These are phyloP conservation scores for Spongilla lacustris DNA, from an alignment of 37 sponge, comb jelly and placozoan genomes.

Conservation along the genomic window DNA sequence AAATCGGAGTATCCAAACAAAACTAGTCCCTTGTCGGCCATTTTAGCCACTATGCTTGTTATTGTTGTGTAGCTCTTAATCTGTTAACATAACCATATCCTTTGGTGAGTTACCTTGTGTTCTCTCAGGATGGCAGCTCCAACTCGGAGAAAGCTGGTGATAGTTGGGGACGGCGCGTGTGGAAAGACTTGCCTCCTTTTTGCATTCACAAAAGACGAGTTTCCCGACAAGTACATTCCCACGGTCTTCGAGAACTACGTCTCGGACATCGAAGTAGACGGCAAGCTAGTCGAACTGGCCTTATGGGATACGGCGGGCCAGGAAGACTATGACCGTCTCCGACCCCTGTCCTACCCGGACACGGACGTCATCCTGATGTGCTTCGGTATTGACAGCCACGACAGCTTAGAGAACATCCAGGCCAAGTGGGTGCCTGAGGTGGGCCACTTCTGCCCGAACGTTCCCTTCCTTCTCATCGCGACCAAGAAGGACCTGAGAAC, in stretches of 20 bases:
- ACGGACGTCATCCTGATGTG: conserved; percentile 99
- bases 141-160: conserved; percentile 94
- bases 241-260: conserved; percentile 99
- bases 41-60: background rate
- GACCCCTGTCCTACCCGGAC: conserved; percentile 97
- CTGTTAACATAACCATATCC: background rate
- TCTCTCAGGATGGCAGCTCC: conserved; percentile 50
- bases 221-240: conserved; percentile 95
- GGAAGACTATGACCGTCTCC: conserved; percentile 95
- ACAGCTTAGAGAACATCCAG: conserved; percentile 96
- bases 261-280: conserved; percentile 95
- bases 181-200: conserved; percentile 98
- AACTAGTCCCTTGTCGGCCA: no score
- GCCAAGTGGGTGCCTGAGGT: conserved; percentile 89
- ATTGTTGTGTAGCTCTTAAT: background rate
- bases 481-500: conserved; percentile 73
- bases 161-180: conserved; percentile 99
- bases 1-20: no score
- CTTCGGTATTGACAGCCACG: conserved; percentile 91
- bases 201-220: conserved; percentile 97
- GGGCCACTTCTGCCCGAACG: conserved; percentile 77
- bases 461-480: conserved; percentile 73
- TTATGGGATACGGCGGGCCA: conserved; percentile 96
- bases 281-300: conserved; percentile 89
- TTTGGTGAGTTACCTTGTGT: background rate